phyloP scores from a whole-genome alignment of 2,888 invertebrate species.

The Harpalus rufipes region DNA sequence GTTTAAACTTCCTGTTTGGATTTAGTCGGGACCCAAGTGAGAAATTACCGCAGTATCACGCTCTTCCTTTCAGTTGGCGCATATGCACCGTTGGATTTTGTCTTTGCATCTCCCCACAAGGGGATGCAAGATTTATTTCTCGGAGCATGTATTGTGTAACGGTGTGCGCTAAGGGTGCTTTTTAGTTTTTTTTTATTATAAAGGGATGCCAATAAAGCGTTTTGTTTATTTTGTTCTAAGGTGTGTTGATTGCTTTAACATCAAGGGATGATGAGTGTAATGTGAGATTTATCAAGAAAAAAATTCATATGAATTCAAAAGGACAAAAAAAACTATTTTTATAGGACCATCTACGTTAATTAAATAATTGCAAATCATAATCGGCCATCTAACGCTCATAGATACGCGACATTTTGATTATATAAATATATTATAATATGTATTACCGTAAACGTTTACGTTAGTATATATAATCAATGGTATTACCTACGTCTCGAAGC shows the following conservation, averaged over 20 bases:
- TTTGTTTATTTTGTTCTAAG: conserved; percentile 38
- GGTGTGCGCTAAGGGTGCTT: conserved; percentile 35
- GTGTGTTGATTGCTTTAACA: conserved; percentile 43
- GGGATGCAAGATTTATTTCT: conserved; percentile 40
- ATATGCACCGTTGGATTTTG: conserved; percentile 49
- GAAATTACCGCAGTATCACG: neutral
- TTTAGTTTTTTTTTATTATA: conserved; percentile 38
- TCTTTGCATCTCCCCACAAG: conserved; percentile 8
- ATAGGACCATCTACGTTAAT: neutral
- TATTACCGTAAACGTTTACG: no score
- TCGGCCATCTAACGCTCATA: no score
- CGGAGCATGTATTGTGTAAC: conserved; percentile 39
- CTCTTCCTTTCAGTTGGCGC: conserved; percentile 5
- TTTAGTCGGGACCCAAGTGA: neutral
- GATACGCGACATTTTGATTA: no score
- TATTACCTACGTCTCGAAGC: no score
- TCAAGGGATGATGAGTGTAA: neutral
- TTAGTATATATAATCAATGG: no score
- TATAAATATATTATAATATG: no score
- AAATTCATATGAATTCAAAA: neutral
- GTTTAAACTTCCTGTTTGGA: neutral
- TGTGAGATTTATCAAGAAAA: conserved; percentile 25
- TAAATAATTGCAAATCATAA: neutral
- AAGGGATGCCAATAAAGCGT: conserved; percentile 21
- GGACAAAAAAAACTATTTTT: neutral